Evolutionary conservation across 2,113 vertebrate species (phyloP).

Genomic region (Varanus salvator): DNA sequence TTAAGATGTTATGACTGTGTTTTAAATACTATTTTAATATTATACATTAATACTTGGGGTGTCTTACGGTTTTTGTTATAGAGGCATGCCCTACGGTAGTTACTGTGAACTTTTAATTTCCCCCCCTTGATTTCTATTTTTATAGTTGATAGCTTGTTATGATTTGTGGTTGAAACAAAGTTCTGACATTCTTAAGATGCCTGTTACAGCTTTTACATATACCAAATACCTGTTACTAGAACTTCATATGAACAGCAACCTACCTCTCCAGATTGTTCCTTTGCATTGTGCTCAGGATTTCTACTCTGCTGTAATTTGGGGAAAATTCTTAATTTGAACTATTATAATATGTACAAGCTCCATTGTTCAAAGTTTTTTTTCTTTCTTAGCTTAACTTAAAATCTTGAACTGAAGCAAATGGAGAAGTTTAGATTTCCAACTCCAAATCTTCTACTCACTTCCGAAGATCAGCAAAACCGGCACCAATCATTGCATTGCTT

Average conservation of each 20-base stretch:
- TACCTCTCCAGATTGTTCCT: background rate
- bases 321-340: constrained; percentile 10
- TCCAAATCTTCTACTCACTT: background rate
- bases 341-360: background rate
- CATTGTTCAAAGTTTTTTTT: background rate
- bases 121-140: background rate
- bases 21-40: too few relatives aligned
- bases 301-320: background rate
- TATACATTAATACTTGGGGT: too few relatives aligned
- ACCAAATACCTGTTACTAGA: background rate
- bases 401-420: background rate
- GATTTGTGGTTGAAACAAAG: background rate
- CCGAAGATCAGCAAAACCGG: background rate
- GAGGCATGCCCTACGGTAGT: background rate
- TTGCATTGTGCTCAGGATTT: constrained; percentile 34
- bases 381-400: background rate
- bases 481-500: background rate
- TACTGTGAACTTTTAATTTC: background rate
- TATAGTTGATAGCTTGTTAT: background rate
- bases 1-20: background rate
- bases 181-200: background rate
- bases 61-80: background rate
- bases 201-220: background rate
- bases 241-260: background rate
- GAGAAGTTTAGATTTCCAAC: background rate